Evolutionary conservation across 2,888 invertebrate species (phyloP), one percentile per base, ranked within the genome.

Genomic region (Epirrhoe tristata): DNA sequence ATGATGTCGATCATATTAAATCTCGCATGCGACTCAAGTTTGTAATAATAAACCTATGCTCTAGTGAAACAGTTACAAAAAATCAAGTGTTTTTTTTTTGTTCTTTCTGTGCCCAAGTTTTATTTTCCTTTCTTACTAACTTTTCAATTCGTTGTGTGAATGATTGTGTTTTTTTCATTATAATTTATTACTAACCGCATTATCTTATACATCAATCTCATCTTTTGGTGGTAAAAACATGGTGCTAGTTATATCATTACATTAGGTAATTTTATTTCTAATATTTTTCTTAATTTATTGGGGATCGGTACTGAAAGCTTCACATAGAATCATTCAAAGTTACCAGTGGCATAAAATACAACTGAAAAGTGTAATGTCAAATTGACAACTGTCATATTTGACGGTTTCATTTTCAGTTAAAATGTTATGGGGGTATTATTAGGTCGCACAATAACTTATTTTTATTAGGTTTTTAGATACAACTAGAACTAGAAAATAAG

Each of bases 171-270:
- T 63, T 67, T 79, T 82, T 39, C 32, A 14, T 53, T 52, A 31
- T 79, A 85, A 82, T 80, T 80, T 78, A 24, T 80, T 86, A 92
- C 91, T 92, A 91, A 91, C 89, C 81, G 87, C 89, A 86, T 81
- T 75, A 71, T 76, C 73, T 79, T 76, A 80, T 74, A 62, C 73
- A 75, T 76, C 77, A 80, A 81, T 74, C 79, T 79, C 81, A 78
- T 82, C 75, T 80, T 81, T 81, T 83, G 82, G 86, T 87, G 88
- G 89, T 84, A 83, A 88, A 87, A 82, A 83, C 81, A 82, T 81
- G 92, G 91, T 91, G 91, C 92, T 92, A 91, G 82, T 79, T 81
- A 80, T 75, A 77, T 67, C 75, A 57, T 60, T 39, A 60, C 55
- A 12, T n/a, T 67, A 71, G 65, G 43, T 73, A 76, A 76, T 76